phyloP scores from a whole-genome alignment of 2,888 invertebrate genomes.

The Drosophila parthenogenetica region DNA sequence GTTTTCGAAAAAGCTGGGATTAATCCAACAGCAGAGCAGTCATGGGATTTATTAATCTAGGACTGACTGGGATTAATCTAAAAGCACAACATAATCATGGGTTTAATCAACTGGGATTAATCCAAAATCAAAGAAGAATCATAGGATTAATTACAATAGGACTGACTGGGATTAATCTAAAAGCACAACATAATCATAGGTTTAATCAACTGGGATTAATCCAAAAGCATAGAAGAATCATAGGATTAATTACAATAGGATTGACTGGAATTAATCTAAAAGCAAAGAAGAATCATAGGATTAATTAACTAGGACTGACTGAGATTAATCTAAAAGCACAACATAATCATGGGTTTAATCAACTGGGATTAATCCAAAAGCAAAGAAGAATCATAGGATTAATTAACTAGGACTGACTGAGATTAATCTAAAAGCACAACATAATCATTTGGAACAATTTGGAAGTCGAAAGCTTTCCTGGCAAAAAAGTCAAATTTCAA shows the following conservation, averaged over 20 bases:
- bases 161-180: no score
- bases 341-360: not conserved
- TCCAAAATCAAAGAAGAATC: not conserved
- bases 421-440: not conserved
- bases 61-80: not conserved
- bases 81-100: not conserved
- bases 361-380: not conserved
- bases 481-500: not conserved
- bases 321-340: not conserved
- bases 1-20: not conserved
- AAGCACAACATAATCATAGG: not conserved
- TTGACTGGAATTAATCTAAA: no score
- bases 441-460: no score
- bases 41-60: not conserved
- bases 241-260: no score
- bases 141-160: no score
- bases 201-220: not conserved
- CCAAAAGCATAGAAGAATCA: not conserved
- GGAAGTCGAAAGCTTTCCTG: no score
- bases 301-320: no score
- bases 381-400: no score
- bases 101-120: not conserved
- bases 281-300: no score
- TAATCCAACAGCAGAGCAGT: not conserved
- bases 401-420: no score